A percentile compares a stretch with the other conserved stretches of the same genome.
phyloP scores from a whole-genome alignment of 2,113 vertebrate species.

The Capricornis sumatraensis region DNA sequence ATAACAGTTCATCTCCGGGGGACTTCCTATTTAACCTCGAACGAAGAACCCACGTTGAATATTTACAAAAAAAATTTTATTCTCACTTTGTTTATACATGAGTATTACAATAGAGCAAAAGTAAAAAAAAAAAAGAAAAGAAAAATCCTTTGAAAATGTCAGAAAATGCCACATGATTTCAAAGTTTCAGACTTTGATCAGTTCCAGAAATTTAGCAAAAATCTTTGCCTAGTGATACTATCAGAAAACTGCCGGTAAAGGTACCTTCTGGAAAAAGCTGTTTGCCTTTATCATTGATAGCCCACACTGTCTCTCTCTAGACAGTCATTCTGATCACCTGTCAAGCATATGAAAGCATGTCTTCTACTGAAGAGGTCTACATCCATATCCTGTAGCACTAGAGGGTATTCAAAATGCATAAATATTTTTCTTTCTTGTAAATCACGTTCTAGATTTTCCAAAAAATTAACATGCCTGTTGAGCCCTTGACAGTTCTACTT shows the following conservation, averaged over 20 bases:
- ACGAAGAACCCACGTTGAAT: neutral
- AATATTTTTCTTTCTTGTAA: conserved; percentile 14
- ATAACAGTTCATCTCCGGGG: neutral
- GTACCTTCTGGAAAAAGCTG: neutral
- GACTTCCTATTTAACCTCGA: neutral
- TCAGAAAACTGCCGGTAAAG: neutral
- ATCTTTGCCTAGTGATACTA: neutral
- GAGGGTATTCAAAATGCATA: neutral
- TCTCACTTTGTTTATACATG: neutral
- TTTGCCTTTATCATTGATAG: neutral
- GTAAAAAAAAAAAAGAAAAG: no score
- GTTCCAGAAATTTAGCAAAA: neutral
- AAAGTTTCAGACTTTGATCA: neutral
- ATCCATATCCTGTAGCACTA: neutral
- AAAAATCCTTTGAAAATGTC: neutral
- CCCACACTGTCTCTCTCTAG: neutral
- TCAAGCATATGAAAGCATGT: neutral
- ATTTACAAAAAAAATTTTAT: neutral
- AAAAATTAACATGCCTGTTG: neutral
- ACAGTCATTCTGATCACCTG: neutral
- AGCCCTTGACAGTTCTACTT: neutral
- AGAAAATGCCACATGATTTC: neutral
- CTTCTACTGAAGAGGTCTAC: neutral
- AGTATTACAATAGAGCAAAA: neutral
- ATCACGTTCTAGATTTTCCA: neutral